phyloP scores from a whole-genome alignment of 2,888 invertebrate species.

The Fragum whitleyi region DNA sequence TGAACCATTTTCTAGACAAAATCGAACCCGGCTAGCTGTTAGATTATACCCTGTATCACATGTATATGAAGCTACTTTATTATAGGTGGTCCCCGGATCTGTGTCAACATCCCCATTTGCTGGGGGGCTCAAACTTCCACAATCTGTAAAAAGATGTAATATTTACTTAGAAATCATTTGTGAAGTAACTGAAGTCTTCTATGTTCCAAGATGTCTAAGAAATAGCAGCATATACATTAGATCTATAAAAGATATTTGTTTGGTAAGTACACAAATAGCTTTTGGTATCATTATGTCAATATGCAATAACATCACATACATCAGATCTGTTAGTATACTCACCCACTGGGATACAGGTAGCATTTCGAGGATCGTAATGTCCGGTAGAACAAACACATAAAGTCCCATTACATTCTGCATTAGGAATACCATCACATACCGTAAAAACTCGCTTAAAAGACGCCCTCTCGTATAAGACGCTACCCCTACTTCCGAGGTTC shows the following conservation, averaged over 20 bases:
- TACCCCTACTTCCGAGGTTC: too few relatives aligned
- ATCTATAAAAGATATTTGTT: too few relatives aligned
- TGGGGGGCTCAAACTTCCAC: constrained; percentile 26
- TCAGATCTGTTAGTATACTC: neutral
- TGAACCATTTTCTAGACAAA: constrained; percentile 16
- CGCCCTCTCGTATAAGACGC: too few relatives aligned
- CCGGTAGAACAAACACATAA: constrained; percentile 1
- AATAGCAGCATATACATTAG: too few relatives aligned
- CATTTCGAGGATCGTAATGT: constrained; percentile 15
- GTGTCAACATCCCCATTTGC: constrained; percentile 27
- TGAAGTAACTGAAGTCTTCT: too few relatives aligned
- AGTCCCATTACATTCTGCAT: constrained; percentile 12
- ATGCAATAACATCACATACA: neutral
- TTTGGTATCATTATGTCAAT: constrained; percentile 8
- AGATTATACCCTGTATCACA: constrained; percentile 35
- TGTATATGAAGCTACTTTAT: constrained; percentile 10
- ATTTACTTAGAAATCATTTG: too few relatives aligned
- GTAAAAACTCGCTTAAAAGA: too few relatives aligned
- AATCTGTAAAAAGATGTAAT: constrained; percentile 28
- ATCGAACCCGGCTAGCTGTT: neutral
- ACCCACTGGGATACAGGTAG: neutral
- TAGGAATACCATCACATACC: neutral
- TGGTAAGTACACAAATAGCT: neutral
- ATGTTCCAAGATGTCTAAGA: too few relatives aligned
- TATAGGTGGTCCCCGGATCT: constrained; percentile 25